Base-by-base conservation (phyloP, 2,113 vertebrate genomes). In the Caranx ignobilis region DNA sequence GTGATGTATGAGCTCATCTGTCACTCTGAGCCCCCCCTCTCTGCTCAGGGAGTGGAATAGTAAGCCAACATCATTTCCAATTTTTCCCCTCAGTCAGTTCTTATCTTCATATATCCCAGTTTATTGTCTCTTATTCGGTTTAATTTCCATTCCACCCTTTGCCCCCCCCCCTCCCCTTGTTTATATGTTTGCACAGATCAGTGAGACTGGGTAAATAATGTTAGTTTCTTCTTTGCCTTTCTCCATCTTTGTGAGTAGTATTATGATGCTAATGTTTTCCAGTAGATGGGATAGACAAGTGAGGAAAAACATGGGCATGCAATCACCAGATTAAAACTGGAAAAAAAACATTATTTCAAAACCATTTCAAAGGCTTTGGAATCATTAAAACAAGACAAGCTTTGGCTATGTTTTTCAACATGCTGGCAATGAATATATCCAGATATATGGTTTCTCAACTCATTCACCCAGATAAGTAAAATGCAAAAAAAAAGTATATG, bases 1-100 rank as follows among this genome's bases (percentile, higher is more conserved):
- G 75, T 93, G 92, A 94, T 94, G 85, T 88, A 94, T 86, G 90
- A 84, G 87, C 83, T 93, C 91, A 92, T 91, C 89, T 43, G 77
- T 91, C 88, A 87, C 75, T 47, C 81, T 41, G 43, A 73, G 71
- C 47, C 75, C 75, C 34, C 62, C 43, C 77, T 79, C 18, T 18
- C 79, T 70, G 80, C 71, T 55, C 73, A 68, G 79, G 63, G 74
- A 68, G 47, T 31, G 65, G 76, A 84, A 79, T 78, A 82, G 86
- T 81, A 88, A 89, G 88, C 65, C 56, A 32, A 77, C 78, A 79
- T 90, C 68, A 75, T 75, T 78, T 85, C 78, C 72, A 87, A 75
- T 83, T 75, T 70, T 74, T 75, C 62, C 55, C 60, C 41, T 32
- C 21, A 10, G 47, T 75, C 79, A 84, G 7, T 67, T 74, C 41